Conservation (phyloP, 1,140 invertebrate species). For the Drosophila hydei region DNA sequence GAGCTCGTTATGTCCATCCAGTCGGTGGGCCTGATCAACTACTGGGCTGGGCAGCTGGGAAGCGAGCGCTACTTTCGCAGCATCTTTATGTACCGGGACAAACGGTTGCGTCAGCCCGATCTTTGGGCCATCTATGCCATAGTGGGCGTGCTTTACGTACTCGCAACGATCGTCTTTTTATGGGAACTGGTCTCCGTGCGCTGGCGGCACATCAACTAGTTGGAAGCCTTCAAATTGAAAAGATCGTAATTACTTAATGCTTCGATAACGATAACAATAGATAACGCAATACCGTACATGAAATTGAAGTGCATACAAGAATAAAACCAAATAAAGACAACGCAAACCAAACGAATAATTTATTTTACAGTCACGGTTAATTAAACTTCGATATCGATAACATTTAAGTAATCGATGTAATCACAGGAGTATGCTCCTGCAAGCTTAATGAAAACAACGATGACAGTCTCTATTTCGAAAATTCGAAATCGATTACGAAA, state of each 20-base stretch:
- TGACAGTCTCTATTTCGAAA: too few species aligned
- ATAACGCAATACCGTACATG: too few species aligned
- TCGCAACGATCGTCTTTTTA: slow-evolving; percentile 40
- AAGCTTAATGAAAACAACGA: too few species aligned
- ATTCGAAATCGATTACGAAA: background rate
- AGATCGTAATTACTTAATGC: too few species aligned
- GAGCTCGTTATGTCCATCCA: slow-evolving; percentile 51
- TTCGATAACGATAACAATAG: background rate
- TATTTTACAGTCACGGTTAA: too few species aligned
- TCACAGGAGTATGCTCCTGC: too few species aligned
- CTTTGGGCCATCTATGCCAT: slow-evolving; percentile 44
- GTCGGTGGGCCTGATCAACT: slow-evolving; percentile 51
- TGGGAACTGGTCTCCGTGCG: slow-evolving; percentile 33
- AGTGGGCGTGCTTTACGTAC: slow-evolving; percentile 23
- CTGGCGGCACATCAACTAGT: background rate
- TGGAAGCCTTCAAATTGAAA: too few species aligned
- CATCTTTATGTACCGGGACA: slow-evolving; percentile 37
- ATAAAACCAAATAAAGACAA: too few species aligned
- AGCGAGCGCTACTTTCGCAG: slow-evolving; percentile 54
- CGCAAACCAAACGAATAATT: too few species aligned
- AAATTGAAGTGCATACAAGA: too few species aligned
- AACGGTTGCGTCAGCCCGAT: slow-evolving; percentile 40
- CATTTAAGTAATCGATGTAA: too few species aligned
- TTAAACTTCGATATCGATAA: too few species aligned
- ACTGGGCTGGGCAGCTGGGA: slow-evolving; percentile 44